Conservation (phyloP, 2,113 vertebrate genomes). For the Rhinopomastus cyanomelas region DNA sequence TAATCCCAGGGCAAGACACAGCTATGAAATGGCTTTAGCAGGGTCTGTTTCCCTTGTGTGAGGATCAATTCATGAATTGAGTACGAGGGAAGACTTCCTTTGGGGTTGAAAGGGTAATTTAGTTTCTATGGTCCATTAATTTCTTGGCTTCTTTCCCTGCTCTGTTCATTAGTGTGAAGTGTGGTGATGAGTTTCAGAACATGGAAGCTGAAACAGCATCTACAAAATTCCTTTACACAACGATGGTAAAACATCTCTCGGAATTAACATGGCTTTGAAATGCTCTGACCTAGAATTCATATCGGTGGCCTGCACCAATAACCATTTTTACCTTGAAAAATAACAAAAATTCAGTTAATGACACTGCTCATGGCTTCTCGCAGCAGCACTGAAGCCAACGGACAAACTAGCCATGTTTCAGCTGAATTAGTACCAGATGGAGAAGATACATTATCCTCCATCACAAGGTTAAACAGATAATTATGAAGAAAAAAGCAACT, state of each 20-base stretch:
- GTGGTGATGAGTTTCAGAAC: slow-evolving; percentile 26
- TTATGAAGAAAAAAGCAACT: not conserved
- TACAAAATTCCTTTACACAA: slow-evolving; percentile 33
- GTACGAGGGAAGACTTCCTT: slow-evolving; percentile 25
- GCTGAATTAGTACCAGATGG: slow-evolving; percentile 50
- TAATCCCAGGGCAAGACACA: not conserved
- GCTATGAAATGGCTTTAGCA: slow-evolving; percentile 20
- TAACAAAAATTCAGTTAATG: not conserved
- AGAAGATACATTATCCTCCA: slow-evolving; percentile 38
- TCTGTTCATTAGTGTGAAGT: slow-evolving; percentile 48
- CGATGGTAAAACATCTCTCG: not conserved
- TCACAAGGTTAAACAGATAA: slow-evolving; percentile 53
- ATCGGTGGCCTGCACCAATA: not conserved
- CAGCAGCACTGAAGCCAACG: not conserved
- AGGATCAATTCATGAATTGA: slow-evolving; percentile 18
- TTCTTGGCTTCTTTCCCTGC: slow-evolving; percentile 51
- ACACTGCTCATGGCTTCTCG: not conserved
- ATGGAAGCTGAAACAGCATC: slow-evolving; percentile 31
- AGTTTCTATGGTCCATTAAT: slow-evolving; percentile 62
- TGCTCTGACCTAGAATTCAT: not conserved
- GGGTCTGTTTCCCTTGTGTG: slow-evolving; percentile 20
- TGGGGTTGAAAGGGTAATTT: slow-evolving; percentile 61
- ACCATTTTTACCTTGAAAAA: not conserved
- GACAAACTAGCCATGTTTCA: slow-evolving; percentile 24
- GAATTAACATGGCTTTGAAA: slow-evolving; percentile 10